phyloP scores from a whole-genome alignment of 1,140 invertebrate genomes.

The Drosophila pachea region DNA sequence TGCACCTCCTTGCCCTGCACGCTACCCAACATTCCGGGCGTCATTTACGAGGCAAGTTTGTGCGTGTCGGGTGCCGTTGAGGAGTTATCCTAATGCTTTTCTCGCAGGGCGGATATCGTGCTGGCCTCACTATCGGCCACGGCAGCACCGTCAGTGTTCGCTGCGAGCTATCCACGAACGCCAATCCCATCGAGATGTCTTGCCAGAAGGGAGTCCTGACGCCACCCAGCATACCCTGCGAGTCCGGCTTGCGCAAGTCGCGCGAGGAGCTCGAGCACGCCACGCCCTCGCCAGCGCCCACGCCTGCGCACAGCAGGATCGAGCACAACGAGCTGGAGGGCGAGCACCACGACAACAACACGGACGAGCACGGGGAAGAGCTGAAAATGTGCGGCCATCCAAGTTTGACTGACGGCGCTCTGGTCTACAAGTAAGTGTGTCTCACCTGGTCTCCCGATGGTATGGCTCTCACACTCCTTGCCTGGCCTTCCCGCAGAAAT shows the following conservation, averaged over 20 bases:
- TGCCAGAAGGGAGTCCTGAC: conserved; percentile 85
- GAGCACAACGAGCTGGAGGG: conserved; percentile 80
- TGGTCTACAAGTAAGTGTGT: conserved; percentile 73
- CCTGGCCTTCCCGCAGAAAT: conserved; percentile 47
- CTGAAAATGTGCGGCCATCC: conserved; percentile 72
- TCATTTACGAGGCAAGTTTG: conserved; percentile 82
- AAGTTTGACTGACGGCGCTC: conserved; percentile 62
- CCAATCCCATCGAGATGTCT: conserved; percentile 79
- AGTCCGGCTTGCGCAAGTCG: conserved; percentile 65
- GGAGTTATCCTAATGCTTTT: not conserved
- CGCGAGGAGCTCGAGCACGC: conserved; percentile 66
- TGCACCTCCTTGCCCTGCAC: conserved; percentile 88
- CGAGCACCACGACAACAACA: conserved; percentile 59
- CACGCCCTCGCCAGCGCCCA: conserved; percentile 35
- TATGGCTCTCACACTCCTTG: not conserved
- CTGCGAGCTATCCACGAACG: conserved; percentile 81
- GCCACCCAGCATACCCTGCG: conserved; percentile 82
- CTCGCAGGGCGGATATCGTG: conserved; percentile 83
- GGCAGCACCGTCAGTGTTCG: conserved; percentile 85
- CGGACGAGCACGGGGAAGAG: conserved; percentile 72
- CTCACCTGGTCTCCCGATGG: not conserved
- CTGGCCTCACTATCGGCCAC: conserved; percentile 88
- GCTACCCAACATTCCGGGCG: conserved; percentile 85
- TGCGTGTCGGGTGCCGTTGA: no score
- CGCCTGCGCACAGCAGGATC: conserved; percentile 12